phyloP scores from a whole-genome alignment of 92 coral and sea anemone species.

The Galaxea fascicularis region DNA sequence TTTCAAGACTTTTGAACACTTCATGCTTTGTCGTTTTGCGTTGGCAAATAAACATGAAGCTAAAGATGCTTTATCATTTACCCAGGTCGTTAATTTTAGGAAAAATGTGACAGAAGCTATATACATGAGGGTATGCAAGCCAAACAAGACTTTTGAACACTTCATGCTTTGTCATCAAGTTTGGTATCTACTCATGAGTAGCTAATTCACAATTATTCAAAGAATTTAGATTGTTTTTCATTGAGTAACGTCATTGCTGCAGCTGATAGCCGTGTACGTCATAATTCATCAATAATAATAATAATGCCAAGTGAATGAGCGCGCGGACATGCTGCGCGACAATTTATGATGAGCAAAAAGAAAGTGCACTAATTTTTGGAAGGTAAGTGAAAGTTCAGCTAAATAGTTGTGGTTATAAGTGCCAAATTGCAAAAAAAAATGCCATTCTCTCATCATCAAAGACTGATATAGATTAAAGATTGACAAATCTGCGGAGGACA shows the following conservation, averaged over 20 bases:
- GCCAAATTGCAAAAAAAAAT: not conserved
- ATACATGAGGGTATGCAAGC: not conserved
- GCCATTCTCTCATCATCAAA: too few species aligned
- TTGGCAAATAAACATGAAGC: not conserved
- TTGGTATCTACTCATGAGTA: not conserved
- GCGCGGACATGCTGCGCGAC: not conserved
- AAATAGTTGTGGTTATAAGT: not conserved
- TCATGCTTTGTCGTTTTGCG: not conserved
- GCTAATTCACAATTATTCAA: not conserved
- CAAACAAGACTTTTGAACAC: not conserved
- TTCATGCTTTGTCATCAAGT: not conserved
- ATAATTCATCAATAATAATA: not conserved
- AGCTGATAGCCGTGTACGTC: conserved; percentile 14
- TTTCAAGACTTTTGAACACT: not conserved
- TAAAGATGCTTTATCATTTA: not conserved
- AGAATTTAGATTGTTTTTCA: not conserved
- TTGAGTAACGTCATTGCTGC: not conserved
- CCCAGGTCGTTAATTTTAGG: not conserved
- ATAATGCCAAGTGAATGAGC: not conserved
- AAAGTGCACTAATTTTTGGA: not conserved
- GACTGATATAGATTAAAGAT: too few species aligned
- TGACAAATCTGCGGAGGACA: too few species aligned
- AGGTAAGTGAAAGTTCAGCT: not conserved
- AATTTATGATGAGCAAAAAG: not conserved
- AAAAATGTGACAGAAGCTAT: not conserved